phyloP scores from a whole-genome alignment of 1,140 invertebrate genomes.

The Pararge aegeria region DNA sequence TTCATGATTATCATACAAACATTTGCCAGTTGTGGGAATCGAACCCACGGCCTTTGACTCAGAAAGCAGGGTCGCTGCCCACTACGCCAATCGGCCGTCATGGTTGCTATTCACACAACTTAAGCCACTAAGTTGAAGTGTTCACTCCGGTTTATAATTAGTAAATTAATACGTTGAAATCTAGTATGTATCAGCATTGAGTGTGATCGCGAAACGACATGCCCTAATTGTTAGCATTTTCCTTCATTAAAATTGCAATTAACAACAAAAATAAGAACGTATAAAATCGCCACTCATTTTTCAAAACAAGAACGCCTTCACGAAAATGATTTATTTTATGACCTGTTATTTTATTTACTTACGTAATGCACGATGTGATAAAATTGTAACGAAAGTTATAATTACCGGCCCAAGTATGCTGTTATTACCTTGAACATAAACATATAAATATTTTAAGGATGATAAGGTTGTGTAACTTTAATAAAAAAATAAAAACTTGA shows the following conservation, averaged over 20 bases:
- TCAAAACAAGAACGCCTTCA: conserved; percentile 6
- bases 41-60: too few species aligned
- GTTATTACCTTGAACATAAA: conserved; percentile 1
- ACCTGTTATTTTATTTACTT: background rate
- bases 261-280: conserved; percentile 4
- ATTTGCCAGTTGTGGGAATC: too few species aligned
- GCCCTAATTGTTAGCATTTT: conserved; percentile 19
- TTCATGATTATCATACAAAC: too few species aligned
- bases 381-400: conserved; percentile 13
- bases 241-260: conserved; percentile 10
- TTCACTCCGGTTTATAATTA: conserved; percentile 4
- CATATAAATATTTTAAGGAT: conserved; percentile 6
- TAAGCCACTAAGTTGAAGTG: background rate
- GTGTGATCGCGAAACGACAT: conserved; percentile 18
- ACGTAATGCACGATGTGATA: conserved; percentile 2
- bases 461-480: conserved; percentile 4
- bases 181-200: background rate
- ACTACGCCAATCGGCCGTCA: too few species aligned
- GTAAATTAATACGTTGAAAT: conserved; percentile 8
- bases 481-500: background rate
- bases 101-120: background rate
- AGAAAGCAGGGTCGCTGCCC: too few species aligned
- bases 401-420: background rate
- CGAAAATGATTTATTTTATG: conserved; percentile 6
- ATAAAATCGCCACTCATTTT: conserved; percentile 4